Conservation (phyloP, 2,113 vertebrate genomes). For the Synchiropus splendidus region DNA sequence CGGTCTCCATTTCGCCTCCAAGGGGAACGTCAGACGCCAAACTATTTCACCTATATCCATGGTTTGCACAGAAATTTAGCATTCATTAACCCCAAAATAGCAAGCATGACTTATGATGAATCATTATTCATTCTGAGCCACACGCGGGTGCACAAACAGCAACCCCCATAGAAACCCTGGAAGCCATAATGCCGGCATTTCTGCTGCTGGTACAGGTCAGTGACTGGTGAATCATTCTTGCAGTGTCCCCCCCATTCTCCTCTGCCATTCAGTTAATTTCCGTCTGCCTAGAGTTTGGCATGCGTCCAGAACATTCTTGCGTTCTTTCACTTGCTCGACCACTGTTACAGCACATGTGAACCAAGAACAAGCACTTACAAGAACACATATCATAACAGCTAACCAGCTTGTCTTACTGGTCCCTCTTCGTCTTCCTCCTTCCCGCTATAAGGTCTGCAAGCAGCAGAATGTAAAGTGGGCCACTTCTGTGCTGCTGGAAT, state of each 20-base stretch:
- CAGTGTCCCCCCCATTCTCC: slow-evolving; percentile 2
- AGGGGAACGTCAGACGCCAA: no score
- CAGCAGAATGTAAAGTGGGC: no score
- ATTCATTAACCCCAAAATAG: no score
- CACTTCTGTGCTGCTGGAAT: no score
- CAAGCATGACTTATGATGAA: no score
- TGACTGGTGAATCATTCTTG: slow-evolving; percentile 17
- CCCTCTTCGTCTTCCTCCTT: not conserved
- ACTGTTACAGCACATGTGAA: not conserved
- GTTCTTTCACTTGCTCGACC: slow-evolving; percentile 22
- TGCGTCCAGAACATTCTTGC: slow-evolving; percentile 38
- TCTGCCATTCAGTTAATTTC: slow-evolving; percentile 16
- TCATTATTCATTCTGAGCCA: no score
- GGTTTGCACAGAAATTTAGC: no score
- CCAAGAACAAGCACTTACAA: slow-evolving; percentile 4
- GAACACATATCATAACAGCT: not conserved
- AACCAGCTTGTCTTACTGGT: not conserved
- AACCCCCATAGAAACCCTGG: no score
- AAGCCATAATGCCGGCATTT: not conserved
- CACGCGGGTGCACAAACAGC: no score
- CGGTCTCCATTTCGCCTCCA: no score
- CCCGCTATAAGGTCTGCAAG: no score
- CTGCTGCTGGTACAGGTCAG: not conserved
- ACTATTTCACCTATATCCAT: no score
- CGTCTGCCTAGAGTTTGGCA: slow-evolving; percentile 31